These are phyloP conservation scores for Torymus tubicola DNA, from an alignment of 2,888 invertebrate species.

Conservation along the genomic window DNA sequence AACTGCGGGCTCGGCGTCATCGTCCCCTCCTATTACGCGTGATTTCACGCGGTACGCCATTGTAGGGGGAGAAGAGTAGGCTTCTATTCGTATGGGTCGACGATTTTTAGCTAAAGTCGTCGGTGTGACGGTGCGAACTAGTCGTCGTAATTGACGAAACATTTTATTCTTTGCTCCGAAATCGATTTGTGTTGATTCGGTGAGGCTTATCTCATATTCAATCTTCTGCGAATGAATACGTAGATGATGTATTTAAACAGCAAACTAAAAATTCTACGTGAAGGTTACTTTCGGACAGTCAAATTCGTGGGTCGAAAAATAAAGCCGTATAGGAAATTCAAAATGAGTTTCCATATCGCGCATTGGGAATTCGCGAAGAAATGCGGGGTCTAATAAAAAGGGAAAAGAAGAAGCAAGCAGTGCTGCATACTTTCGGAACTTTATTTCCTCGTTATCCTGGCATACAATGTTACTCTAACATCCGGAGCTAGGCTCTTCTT, in stretches of 20 bases:
- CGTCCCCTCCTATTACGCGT: constrained; percentile 10
- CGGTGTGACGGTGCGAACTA: too few relatives aligned
- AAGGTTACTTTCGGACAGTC: not conserved
- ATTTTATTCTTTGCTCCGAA: too few relatives aligned
- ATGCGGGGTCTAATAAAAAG: too few relatives aligned
- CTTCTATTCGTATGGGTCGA: too few relatives aligned
- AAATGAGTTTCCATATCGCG: constrained; percentile 53
- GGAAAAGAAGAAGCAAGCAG: constrained; percentile 30
- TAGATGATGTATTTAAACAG: too few relatives aligned
- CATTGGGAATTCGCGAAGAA: constrained; percentile 34
- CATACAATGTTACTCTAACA: constrained; percentile 38
- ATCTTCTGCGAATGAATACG: too few relatives aligned
- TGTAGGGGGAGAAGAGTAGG: not conserved
- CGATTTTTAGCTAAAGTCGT: too few relatives aligned
- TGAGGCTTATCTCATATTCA: too few relatives aligned
- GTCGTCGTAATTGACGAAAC: too few relatives aligned
- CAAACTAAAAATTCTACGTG: too few relatives aligned
- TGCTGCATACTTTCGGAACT: constrained; percentile 54
- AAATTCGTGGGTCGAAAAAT: constrained; percentile 36
- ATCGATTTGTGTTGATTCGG: too few relatives aligned
- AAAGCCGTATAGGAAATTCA: constrained; percentile 49
- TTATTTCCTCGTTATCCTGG: constrained; percentile 53
- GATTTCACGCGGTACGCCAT: constrained; percentile 35
- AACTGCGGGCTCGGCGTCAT: not conserved
- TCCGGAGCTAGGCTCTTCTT: not conserved